phyloP scores from a whole-genome alignment of 2,797 vertebrate genomes.

The Pelochelys cantorii region DNA sequence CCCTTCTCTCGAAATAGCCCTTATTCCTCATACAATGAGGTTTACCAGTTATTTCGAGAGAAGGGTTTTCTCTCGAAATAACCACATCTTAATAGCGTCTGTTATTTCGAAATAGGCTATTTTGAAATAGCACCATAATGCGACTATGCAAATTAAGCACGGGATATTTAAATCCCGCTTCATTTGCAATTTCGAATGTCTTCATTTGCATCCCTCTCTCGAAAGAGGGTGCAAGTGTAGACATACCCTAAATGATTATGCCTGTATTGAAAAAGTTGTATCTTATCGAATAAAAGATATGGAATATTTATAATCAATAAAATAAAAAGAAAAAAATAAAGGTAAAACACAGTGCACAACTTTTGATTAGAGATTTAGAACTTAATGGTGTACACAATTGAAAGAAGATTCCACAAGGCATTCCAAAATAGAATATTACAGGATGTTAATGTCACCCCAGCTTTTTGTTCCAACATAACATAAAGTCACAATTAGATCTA shows the following conservation, averaged over 20 bases:
- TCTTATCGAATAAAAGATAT: background rate
- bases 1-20: too few species aligned
- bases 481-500: background rate
- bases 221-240: too few species aligned
- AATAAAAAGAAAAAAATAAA: slow-evolving; percentile 26
- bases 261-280: slow-evolving; percentile 32
- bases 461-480: slow-evolving; percentile 31
- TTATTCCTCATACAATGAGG: too few species aligned
- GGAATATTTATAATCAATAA: background rate
- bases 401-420: slow-evolving; percentile 20
- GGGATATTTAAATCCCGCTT: too few species aligned
- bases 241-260: background rate
- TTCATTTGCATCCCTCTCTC: too few species aligned
- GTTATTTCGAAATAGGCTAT: too few species aligned
- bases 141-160: too few species aligned
- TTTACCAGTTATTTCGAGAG: too few species aligned
- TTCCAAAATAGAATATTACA: background rate
- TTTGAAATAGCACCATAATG: too few species aligned
- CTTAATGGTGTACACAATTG: background rate
- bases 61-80: too few species aligned
- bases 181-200: too few species aligned
- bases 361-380: background rate
- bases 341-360: background rate
- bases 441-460: slow-evolving; percentile 9
- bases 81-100: too few species aligned